Percentiles rank a stretch among this genome's conserved stretches.
These are phyloP conservation scores for Mystacornis crossleyi DNA, from an alignment of 2,113 vertebrate species.

Conservation along the genomic window DNA sequence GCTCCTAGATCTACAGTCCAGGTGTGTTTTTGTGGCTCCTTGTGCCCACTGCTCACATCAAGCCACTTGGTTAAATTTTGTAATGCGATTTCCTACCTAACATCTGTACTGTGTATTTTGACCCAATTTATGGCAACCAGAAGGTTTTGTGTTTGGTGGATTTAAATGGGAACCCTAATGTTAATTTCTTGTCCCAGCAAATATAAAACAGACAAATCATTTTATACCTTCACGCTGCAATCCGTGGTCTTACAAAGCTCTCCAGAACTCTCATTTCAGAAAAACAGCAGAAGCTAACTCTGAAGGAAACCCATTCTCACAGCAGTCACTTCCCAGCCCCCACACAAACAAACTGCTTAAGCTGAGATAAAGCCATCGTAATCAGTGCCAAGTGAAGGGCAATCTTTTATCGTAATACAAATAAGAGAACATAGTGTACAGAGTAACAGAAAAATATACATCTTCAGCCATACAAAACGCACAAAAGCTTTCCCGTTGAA, in stretches of 20 bases:
- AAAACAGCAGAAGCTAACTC: not conserved
- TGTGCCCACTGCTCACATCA: not conserved
- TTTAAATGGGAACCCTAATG: not conserved
- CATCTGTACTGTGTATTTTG: not conserved
- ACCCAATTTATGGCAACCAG: not conserved
- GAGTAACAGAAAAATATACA: constrained; percentile 72
- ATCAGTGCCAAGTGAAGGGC: constrained; percentile 72
- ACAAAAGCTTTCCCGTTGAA: constrained; percentile 34
- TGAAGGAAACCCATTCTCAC: constrained; percentile 4
- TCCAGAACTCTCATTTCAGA: not conserved
- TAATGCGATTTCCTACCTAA: not conserved
- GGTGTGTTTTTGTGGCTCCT: not conserved
- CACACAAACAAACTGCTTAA: not conserved
- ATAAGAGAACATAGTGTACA: constrained; percentile 62
- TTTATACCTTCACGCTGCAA: not conserved
- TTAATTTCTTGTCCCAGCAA: not conserved
- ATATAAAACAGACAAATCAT: not conserved
- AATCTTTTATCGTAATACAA: constrained; percentile 72
- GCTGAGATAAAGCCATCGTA: constrained; percentile 34
- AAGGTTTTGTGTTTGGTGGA: not conserved
- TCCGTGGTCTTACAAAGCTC: not conserved
- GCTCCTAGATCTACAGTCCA: not conserved
- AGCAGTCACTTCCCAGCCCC: not conserved
- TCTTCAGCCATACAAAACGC: constrained; percentile 45
- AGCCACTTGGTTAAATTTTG: not conserved